phyloP scores from a whole-genome alignment of 2,797 vertebrate genomes.

The Acanthurus leucopareius region DNA sequence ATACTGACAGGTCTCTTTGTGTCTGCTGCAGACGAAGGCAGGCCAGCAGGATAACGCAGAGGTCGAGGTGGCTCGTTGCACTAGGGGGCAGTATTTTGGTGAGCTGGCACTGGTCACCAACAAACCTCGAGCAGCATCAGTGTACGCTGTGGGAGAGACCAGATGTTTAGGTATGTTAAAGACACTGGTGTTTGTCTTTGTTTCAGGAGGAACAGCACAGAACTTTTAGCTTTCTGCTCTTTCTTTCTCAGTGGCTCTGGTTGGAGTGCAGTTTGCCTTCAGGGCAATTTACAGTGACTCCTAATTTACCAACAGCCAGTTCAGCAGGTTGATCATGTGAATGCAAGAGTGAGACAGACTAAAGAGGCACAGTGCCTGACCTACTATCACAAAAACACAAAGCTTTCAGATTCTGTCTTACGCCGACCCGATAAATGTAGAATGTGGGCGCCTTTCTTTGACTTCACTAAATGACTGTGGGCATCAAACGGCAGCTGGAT shows the following conservation, averaged over 20 bases:
- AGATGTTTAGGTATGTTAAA: slow-evolving; percentile 91
- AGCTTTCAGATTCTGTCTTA: background rate
- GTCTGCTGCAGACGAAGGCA: slow-evolving; percentile 75
- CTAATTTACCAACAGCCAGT: background rate
- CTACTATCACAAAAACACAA: background rate
- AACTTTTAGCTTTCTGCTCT: background rate
- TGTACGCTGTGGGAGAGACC: slow-evolving; percentile 93
- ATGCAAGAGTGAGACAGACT: background rate
- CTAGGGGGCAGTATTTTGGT: slow-evolving; percentile 94
- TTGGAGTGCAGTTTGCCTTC: background rate
- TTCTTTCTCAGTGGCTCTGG: background rate
- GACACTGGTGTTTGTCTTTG: background rate
- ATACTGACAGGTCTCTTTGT: slow-evolving; percentile 14
- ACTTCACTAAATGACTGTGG: too few species aligned
- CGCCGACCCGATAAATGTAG: too few species aligned
- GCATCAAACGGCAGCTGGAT: too few species aligned
- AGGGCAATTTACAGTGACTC: background rate
- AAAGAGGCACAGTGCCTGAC: background rate
- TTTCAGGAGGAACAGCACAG: background rate
- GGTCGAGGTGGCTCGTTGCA: slow-evolving; percentile 93
- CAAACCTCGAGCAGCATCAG: slow-evolving; percentile 94
- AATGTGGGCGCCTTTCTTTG: too few species aligned
- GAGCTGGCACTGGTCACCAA: slow-evolving; percentile 97
- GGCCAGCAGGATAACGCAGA: slow-evolving; percentile 88
- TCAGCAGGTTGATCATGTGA: background rate